phyloP scores from a whole-genome alignment of 2,888 invertebrate genomes.

The Acleris holmiana region DNA sequence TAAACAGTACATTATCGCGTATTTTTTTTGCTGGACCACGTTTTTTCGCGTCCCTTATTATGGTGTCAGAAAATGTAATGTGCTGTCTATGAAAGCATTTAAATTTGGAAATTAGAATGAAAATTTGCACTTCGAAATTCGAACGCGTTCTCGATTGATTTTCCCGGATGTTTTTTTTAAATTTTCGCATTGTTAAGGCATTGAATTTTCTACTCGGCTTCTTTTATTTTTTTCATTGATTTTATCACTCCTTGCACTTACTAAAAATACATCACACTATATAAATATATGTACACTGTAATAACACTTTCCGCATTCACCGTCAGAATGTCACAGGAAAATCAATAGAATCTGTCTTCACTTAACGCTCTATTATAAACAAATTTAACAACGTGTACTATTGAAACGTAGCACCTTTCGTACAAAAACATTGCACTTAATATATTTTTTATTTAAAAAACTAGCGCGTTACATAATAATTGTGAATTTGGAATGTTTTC shows the following conservation, averaged over 20 bases:
- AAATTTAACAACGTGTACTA: slow-evolving; percentile 18
- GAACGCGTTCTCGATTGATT: slow-evolving; percentile 8
- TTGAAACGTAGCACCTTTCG: neutral
- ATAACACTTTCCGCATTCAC: slow-evolving; percentile 73
- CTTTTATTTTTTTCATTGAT: neutral
- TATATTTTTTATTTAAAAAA: slow-evolving; percentile 50
- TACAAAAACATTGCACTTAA: slow-evolving; percentile 27
- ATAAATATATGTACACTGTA: slow-evolving; percentile 52
- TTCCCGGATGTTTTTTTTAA: neutral
- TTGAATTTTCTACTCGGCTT: slow-evolving; percentile 2
- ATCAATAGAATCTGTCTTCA: slow-evolving; percentile 66
- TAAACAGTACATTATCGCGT: neutral
- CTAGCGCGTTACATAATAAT: slow-evolving; percentile 75
- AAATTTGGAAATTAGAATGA: neutral
- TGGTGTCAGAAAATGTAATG: too few species aligned
- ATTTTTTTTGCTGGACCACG: neutral
- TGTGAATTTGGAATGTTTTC: slow-evolving; percentile 67
- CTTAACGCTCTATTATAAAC: slow-evolving; percentile 46
- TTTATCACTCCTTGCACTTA: slow-evolving; percentile 29
- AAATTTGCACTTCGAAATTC: neutral
- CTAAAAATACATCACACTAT: slow-evolving; percentile 53
- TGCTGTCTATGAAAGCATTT: too few species aligned
- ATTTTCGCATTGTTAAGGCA: slow-evolving; percentile 22
- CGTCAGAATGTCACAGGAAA: slow-evolving; percentile 72
- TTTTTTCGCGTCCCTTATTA: too few species aligned